Base-by-base conservation (phyloP, 30 jellyfish, hydroid and myxozoan species). In the Aurelia aurita complex sp. Pacific region DNA sequence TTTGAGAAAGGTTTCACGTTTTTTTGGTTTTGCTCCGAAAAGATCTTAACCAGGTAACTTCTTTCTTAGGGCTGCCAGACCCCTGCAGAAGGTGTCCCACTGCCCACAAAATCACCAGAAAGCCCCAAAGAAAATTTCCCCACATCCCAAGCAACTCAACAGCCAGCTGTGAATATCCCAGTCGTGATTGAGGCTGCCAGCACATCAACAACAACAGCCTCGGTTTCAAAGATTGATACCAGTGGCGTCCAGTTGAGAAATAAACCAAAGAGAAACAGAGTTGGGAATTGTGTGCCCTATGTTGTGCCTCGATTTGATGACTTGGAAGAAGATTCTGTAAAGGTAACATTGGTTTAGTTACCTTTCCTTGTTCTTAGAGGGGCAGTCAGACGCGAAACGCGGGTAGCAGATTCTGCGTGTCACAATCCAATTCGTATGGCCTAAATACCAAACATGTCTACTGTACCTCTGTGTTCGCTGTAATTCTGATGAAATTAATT, bases 281-380 rank as follows among this genome's bases (percentile, higher is more conserved):
- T 75, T 7, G 79, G 76, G 51, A 69, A 63, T 10, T 62, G 77
- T 52, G 87, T 59, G 68, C 90, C 96, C 73, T 79, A 69, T 63
- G 88, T 74, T 51, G 91, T 86, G 67, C 98, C 98, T 60, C 90
- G 98, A 8, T 81, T 85, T 29, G 97, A 93, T 81, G 86, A 88
- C 52, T 54, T 73, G 42, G 96, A 82, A 19, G 97, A 87, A 50
- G 97, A 93, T 73, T 59, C 90, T 7, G 97, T 89, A 10, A 88
- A 76, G 96, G 98, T 93, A 40, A 14, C 71, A 46, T 10, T 36
- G 10, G 3, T 34, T 34, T 0, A 11, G 18, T 2, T 61, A 10
- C 2, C 70, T 61, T 23, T 23, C 29, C 29, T 23, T 23, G 29
- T 23, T 23, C 29, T 23, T 23, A 23, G 0, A 0, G 29, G 29